Evolutionary conservation across 2,888 invertebrate species (phyloP).

Genomic region (Euplagia quadripunctaria): DNA sequence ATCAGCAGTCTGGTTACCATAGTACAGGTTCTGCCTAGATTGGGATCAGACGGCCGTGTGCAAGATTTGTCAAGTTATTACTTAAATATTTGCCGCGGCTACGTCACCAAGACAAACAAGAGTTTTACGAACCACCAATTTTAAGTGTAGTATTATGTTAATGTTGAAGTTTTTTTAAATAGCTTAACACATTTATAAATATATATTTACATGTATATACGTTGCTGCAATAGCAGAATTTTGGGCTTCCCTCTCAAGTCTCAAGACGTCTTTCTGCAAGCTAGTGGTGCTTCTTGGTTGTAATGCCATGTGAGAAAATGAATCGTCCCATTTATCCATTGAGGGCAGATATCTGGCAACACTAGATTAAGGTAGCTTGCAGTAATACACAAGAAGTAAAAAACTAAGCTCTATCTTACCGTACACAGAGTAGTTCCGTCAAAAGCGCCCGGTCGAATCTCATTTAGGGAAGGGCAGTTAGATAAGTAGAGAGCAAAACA

Average conservation of each 20-base stretch:
- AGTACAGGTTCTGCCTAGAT: no score
- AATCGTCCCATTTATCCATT: not conserved
- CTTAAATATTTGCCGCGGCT: not conserved
- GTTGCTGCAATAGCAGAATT: no score
- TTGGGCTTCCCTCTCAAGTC: not conserved
- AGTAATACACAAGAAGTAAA: not conserved
- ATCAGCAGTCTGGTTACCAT: no score
- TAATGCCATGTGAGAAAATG: not conserved
- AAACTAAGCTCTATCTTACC: slow-evolving; percentile 72
- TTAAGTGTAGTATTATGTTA: no score
- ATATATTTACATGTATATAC: no score
- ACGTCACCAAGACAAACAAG: not conserved
- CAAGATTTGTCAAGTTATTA: no score
- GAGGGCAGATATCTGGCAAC: not conserved
- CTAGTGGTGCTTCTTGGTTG: not conserved
- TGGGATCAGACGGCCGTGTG: no score
- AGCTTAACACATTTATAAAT: no score
- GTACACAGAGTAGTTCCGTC: slow-evolving; percentile 83
- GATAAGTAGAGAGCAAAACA: slow-evolving; percentile 85
- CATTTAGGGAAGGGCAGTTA: slow-evolving; percentile 74
- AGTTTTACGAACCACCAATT: no score
- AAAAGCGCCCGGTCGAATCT: slow-evolving; percentile 80
- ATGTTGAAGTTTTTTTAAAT: no score
- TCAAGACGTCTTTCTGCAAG: not conserved
- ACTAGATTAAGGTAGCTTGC: not conserved